Conservation (phyloP, 2,113 vertebrate genomes). For the Otolemur garnettii region DNA sequence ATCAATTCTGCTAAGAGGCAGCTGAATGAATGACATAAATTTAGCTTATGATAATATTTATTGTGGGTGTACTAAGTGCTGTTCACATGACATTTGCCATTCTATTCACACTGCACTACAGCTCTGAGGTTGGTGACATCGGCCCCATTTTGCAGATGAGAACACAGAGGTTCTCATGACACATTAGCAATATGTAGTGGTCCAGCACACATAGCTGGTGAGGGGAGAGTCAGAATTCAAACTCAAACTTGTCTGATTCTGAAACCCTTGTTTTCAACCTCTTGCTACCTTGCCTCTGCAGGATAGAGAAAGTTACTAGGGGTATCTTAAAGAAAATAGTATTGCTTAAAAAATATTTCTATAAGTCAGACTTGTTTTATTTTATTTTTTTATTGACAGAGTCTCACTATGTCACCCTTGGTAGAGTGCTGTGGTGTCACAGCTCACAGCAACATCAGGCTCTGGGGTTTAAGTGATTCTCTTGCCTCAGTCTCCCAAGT, state of each 20-base stretch:
- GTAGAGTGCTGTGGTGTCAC: too few relatives aligned
- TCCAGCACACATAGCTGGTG: background rate
- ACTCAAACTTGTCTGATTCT: background rate
- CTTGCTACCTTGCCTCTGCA: background rate
- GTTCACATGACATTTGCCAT: background rate
- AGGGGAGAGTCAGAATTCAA: background rate
- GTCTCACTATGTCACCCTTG: too few relatives aligned
- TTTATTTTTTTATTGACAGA: too few relatives aligned
- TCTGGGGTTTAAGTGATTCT: too few relatives aligned
- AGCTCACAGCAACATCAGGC: too few relatives aligned
- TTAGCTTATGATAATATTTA: background rate
- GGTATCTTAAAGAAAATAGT: background rate
- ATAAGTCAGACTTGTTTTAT: background rate
- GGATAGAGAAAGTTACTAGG: background rate
- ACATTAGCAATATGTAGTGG: background rate
- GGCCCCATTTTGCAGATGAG: background rate
- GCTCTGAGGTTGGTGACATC: background rate
- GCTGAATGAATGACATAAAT: background rate
- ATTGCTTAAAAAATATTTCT: background rate
- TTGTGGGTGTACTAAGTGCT: too few relatives aligned
- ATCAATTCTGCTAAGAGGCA: background rate
- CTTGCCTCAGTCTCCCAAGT: too few relatives aligned
- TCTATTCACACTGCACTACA: background rate
- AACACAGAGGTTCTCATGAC: background rate
- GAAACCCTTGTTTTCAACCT: constrained; percentile 22